A percentile compares a stretch with the other conserved stretches of the same genome.
These are phyloP conservation scores for Lepisosteus oculatus DNA, from an alignment of 2,113 vertebrate genomes.

Conservation along the genomic window DNA sequence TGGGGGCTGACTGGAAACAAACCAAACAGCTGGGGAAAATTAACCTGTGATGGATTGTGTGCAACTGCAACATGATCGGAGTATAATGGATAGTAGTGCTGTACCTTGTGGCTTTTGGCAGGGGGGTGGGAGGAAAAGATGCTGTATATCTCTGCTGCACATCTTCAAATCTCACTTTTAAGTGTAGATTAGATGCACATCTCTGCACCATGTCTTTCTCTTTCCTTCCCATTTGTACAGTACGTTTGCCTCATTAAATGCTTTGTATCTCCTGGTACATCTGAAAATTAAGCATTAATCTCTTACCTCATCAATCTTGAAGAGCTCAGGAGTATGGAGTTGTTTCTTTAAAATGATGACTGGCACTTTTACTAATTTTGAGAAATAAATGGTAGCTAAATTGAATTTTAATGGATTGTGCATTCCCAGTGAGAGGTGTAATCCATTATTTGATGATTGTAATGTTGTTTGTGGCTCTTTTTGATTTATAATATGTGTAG, in stretches of 20 bases:
- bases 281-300: slow-evolving; percentile 70
- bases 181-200: neutral
- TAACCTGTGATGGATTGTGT: slow-evolving; percentile 36
- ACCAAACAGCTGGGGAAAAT: slow-evolving; percentile 33
- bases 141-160: no score
- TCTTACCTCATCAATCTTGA: slow-evolving; percentile 67
- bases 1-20: slow-evolving; percentile 38
- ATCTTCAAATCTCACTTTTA: neutral
- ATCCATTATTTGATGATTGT: slow-evolving; percentile 81
- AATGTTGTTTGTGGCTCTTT: slow-evolving; percentile 61
- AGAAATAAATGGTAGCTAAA: slow-evolving; percentile 80
- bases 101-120: slow-evolving; percentile 23
- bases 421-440: slow-evolving; percentile 72
- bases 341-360: slow-evolving; percentile 68
- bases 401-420: slow-evolving; percentile 84
- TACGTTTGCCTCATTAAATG: slow-evolving; percentile 60
- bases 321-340: slow-evolving; percentile 53
- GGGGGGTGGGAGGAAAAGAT: slow-evolving; percentile 7
- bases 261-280: slow-evolving; percentile 53
- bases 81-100: slow-evolving; percentile 38
- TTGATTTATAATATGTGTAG: slow-evolving; percentile 59
- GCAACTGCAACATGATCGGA: slow-evolving; percentile 34
- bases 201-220: slow-evolving; percentile 21
- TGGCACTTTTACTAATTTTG: slow-evolving; percentile 65
- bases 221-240: slow-evolving; percentile 40